Evolutionary conservation across 23 tunicate genomes (phyloP).

Genomic region (Trididemnum nubilum): DNA sequence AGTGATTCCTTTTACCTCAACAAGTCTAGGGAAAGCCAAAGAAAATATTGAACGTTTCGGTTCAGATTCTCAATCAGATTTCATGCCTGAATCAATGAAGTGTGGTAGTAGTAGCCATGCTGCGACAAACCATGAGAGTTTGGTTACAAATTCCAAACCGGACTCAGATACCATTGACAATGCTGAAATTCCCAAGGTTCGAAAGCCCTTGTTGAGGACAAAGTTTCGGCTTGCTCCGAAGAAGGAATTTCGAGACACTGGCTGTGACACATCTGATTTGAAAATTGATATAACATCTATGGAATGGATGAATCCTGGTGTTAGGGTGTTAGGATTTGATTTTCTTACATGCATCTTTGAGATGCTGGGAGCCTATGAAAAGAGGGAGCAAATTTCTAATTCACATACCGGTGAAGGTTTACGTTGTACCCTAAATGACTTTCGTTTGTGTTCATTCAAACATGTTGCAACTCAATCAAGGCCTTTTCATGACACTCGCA

Average conservation of each 20-base stretch:
- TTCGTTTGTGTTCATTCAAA: conserved; percentile 17
- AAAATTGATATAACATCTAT: background rate
- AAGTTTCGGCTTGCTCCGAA: conserved; percentile 29
- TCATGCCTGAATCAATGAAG: background rate
- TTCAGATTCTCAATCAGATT: background rate
- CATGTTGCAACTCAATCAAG: conserved; percentile 33
- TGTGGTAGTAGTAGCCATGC: background rate
- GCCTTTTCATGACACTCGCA: conserved; percentile 8
- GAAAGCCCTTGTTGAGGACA: conserved; percentile 21
- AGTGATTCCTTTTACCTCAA: background rate
- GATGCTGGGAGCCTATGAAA: conserved; percentile 39
- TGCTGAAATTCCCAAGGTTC: background rate
- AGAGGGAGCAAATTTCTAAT: conserved; percentile 4
- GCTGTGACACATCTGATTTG: conserved; percentile 29
- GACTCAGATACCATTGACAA: background rate
- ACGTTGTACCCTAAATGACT: conserved; percentile 18
- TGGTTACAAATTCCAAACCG: background rate
- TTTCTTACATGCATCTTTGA: conserved; percentile 18
- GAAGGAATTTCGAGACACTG: conserved; percentile 5
- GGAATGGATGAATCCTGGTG: conserved; percentile 31
- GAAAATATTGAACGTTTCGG: background rate
- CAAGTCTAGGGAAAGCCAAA: background rate
- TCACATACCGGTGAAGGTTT: conserved; percentile 34
- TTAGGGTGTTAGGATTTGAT: background rate
- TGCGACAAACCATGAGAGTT: background rate